Conservation (phyloP, 1,140 invertebrate species). For the Ooceraea biroi region DNA sequence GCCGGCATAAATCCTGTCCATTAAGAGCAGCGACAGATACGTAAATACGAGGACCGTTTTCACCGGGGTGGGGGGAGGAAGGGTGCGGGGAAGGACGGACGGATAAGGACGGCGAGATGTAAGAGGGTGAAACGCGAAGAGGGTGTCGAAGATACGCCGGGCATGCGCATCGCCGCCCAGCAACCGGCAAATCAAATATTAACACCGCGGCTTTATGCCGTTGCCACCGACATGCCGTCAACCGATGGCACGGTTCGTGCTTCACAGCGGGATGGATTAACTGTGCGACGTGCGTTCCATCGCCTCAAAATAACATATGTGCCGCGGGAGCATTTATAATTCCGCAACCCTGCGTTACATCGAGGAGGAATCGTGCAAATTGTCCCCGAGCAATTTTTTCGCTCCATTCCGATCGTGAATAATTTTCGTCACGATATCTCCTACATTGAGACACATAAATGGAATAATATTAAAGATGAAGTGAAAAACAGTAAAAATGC, state of each 20-base stretch:
- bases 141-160: constrained; percentile 50
- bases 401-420: background rate
- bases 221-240: constrained; percentile 19
- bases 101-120: constrained; percentile 34
- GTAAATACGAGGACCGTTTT: constrained; percentile 32
- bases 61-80: background rate
- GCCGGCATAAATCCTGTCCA: constrained; percentile 38
- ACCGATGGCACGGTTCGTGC: constrained; percentile 29
- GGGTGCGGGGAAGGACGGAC: background rate
- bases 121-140: constrained; percentile 51
- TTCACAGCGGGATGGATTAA: constrained; percentile 33
- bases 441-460: background rate
- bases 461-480: constrained; percentile 3
- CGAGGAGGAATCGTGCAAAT: background rate
- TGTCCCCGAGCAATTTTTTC: background rate
- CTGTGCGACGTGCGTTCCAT: background rate
- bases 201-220: constrained; percentile 70
- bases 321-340: constrained; percentile 11
- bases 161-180: constrained; percentile 69
- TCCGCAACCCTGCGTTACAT: background rate
- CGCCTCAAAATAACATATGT: background rate
- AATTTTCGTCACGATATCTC: background rate
- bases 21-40: constrained; percentile 52
- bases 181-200: constrained; percentile 77
- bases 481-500: too few relatives aligned